Evolutionary conservation across 2,113 vertebrate species (phyloP), one percentile per base, ranked within the genome.

Genomic region (Poecilia latipinna): DNA sequence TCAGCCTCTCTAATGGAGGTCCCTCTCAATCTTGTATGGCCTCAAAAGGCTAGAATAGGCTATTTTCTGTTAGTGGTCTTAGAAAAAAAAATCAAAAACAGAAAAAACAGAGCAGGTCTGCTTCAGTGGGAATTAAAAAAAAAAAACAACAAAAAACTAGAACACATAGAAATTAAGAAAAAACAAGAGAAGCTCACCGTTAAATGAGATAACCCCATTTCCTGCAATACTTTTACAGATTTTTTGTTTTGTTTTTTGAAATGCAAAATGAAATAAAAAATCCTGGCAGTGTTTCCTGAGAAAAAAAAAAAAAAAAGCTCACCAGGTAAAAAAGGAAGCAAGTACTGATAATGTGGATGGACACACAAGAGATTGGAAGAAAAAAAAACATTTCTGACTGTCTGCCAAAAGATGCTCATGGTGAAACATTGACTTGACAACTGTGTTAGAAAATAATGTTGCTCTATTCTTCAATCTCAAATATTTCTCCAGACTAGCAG

Each of bases 11-110:
- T 84, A 85, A 89, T 87, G 82, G 75, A 72, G 82, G 86, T 72
- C 82, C 22, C 72, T 84, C 77, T 86, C 77, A 83, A 39, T 39
- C 64, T 29, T 13, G 31, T 79, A 66, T 67, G 62, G 82, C 80
- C 78, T 82, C 73, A 77, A 77, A 87, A 82, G 83, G 67, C 80
- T 79, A 74, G 69, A 82, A 82, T 83, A 81, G 82, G 69, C 78
- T 77, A 74, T 90, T 90, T 90, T 86, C 89, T 67, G 44, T 84
- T 72, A 60, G 71, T 79, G 77, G 83, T 75, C 73, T 75, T 70
- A 19, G 68, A 26, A 4, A 0, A 61, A 60, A 17, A 17, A n/a
- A n/a, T n/a, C n/a, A n/a, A n/a, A n/a, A n/a, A n/a, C n/a, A n/a
- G n/a, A n/a, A n/a, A 37, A n/a, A 35, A 17, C 28, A 19, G 6